These are phyloP conservation scores for Onthophagus sagittarius DNA, from an alignment of 2,888 invertebrate species.

Conservation along the genomic window DNA sequence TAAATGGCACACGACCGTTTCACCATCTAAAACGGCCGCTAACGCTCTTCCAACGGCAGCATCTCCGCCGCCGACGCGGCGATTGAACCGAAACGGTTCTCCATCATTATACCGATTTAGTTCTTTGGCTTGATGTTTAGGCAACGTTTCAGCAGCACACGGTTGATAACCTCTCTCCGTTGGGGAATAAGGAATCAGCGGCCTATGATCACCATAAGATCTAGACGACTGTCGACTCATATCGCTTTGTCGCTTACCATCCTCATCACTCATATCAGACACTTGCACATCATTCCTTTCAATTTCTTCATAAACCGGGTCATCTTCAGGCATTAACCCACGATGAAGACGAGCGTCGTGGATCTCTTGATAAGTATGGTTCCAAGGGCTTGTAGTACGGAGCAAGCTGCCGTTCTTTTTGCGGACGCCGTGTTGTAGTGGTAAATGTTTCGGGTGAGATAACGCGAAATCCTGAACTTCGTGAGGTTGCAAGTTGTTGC, in stretches of 20 bases:
- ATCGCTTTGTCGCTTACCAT: conserved; percentile 68
- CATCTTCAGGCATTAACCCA: conserved; percentile 62
- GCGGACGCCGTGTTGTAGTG: conserved; percentile 40
- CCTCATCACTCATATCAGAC: conserved; percentile 77
- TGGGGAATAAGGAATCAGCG: conserved; percentile 75
- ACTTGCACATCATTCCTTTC: conserved; percentile 69
- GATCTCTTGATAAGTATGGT: conserved; percentile 77
- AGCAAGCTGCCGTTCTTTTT: conserved; percentile 46
- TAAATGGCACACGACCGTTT: conserved; percentile 81
- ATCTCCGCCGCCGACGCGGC: conserved; percentile 55
- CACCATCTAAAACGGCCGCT: conserved; percentile 80
- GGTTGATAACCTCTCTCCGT: conserved; percentile 53
- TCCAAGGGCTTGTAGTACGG: conserved; percentile 58
- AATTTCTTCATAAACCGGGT: conserved; percentile 79
- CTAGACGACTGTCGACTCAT: conserved; percentile 68
- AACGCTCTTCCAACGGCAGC: conserved; percentile 51
- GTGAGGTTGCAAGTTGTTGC: conserved; percentile 36
- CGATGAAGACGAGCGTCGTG: conserved; percentile 51
- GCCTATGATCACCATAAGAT: conserved; percentile 76
- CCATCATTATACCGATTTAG: conserved; percentile 48
- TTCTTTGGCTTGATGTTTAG: conserved; percentile 46
- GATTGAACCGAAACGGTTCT: conserved; percentile 52
- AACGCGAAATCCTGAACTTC: conserved; percentile 41
- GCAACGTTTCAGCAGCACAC: conserved; percentile 40
- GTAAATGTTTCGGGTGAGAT: conserved; percentile 41